Evolutionary conservation across 2,888 invertebrate species (phyloP).

Genomic region (Ectropis crepuscularia): DNA sequence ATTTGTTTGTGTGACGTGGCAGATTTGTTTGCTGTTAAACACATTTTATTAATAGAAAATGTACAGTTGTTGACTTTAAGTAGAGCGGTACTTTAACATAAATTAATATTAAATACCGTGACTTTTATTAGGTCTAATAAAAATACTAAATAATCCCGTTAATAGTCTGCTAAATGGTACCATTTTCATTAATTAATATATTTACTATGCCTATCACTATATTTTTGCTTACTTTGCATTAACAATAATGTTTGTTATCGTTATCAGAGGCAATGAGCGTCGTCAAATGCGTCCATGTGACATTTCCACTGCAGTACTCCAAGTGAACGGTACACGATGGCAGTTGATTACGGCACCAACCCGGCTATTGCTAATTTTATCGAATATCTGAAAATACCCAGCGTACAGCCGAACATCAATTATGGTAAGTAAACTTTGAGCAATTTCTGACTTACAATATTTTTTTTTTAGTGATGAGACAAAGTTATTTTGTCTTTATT

Average conservation of each 20-base stretch:
- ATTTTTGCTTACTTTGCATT: constrained; percentile 10
- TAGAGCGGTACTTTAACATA: too few relatives aligned
- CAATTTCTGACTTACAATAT: too few relatives aligned
- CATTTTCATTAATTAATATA: too few relatives aligned
- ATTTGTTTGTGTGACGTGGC: too few relatives aligned
- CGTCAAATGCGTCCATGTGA: constrained; percentile 29
- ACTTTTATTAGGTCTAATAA: too few relatives aligned
- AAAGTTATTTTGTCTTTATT: not conserved
- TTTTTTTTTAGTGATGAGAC: not conserved
- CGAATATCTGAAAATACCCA: constrained; percentile 89
- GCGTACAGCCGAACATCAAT: constrained; percentile 90
- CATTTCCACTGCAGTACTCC: constrained; percentile 48
- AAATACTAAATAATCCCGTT: too few relatives aligned
- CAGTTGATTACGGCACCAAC: constrained; percentile 65
- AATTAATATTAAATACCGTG: too few relatives aligned
- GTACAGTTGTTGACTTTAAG: too few relatives aligned
- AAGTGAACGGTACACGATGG: constrained; percentile 55
- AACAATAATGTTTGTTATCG: constrained; percentile 16
- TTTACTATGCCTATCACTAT: not conserved
- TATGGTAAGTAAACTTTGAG: constrained; percentile 84
- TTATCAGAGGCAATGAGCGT: constrained; percentile 13
- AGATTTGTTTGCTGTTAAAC: too few relatives aligned
- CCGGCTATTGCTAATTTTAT: constrained; percentile 88
- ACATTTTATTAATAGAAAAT: too few relatives aligned
- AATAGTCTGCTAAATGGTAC: too few relatives aligned